Evolutionary conservation across 2,797 vertebrate genomes (phyloP), one percentile per base, ranked within the genome.

Genomic region (Synaphobranchus kaupii): DNA sequence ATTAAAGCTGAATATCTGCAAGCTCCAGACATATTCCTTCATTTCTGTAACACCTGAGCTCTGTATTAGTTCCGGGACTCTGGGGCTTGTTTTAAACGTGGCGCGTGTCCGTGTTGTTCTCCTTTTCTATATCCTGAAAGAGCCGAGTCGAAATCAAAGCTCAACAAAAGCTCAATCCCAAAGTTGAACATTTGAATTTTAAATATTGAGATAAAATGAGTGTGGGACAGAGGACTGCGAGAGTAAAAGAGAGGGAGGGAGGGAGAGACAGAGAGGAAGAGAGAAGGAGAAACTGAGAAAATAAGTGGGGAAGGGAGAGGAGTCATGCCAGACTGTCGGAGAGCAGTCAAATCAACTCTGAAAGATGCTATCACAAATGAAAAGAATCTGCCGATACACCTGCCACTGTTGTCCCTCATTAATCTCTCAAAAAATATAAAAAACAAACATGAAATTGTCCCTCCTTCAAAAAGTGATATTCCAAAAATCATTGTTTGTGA

Each of bases 301-400:
- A n/a, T 39, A 83, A 83, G 17, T 0, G 44, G 68, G 50, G 47
- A 60, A 56, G 54, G 47, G 81, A 78, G 0, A 73, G 84, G 52
- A 39, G 83, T 88, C 85, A 88, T 85, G 84, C 10, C 83, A 92
- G 91, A 90, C 1, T 0, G 83, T 54, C 58, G 86, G 89, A 88
- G 87, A 90, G 92, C 89, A 89, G 60, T 73, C 85, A 89, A 39
- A 84, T 86, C 34, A 90, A 89, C 1, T 86, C 86, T 90, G 66
- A 63, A 83, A 90, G 39, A 88, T 56, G 78, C 88, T 88, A 91
- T 87, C 87, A 89, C 89, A 90, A 92, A 91, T 90, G 89, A 92
- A 84, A 90, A 15, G 12, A 83, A 84, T 88, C 52, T 90, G 90
- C 52, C 90, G 90, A 90, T 4, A 85, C 87, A 92, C 92, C 91